These are phyloP conservation scores for Puma concolor DNA, from an alignment of 2,113 vertebrate species.

Conservation along the genomic window DNA sequence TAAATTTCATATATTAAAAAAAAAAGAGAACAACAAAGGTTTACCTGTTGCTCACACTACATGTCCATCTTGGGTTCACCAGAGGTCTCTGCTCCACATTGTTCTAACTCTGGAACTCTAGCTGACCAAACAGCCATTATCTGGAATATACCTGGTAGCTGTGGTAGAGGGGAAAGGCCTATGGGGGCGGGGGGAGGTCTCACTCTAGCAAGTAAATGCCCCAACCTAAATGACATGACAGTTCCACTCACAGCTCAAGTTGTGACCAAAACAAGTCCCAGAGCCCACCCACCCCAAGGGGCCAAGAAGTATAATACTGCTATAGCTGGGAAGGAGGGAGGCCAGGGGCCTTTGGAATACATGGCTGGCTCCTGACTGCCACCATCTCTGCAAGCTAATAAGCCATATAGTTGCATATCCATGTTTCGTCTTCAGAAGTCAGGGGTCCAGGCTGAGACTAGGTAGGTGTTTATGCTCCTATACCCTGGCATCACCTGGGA, in stretches of 20 bases:
- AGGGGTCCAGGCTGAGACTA: background rate
- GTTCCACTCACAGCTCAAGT: background rate
- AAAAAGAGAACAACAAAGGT: background rate
- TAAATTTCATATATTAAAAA: too few relatives aligned
- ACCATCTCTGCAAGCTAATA: background rate
- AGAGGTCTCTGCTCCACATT: background rate
- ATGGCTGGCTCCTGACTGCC: fast-evolving
- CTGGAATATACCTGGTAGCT: background rate
- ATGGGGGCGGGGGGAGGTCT: background rate
- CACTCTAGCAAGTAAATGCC: background rate
- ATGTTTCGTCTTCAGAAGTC: background rate
- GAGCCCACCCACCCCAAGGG: background rate
- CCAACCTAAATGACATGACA: background rate
- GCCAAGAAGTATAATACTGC: background rate
- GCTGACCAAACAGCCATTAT: background rate
- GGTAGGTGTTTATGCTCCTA: background rate
- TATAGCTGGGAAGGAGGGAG: background rate
- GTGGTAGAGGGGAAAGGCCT: background rate
- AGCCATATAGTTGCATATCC: background rate
- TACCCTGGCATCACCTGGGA: background rate
- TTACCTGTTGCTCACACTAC: background rate
- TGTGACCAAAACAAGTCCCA: background rate
- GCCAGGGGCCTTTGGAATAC: background rate
- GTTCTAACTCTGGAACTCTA: background rate
- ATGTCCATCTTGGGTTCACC: background rate